Conservation (phyloP, 2,888 invertebrate species). For the Ischnura elegans region DNA sequence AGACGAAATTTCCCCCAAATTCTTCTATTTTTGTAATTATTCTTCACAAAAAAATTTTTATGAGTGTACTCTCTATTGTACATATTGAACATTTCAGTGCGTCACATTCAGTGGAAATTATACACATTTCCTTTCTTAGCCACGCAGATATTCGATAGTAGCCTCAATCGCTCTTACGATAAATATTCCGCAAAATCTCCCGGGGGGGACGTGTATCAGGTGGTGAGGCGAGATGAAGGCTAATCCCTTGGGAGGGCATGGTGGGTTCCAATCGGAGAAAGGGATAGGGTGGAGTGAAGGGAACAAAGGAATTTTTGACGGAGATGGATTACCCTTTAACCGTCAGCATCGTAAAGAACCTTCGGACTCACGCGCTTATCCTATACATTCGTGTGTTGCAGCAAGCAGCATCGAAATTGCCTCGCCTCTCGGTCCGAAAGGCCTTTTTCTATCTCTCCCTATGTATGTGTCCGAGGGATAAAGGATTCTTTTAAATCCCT, state of each 20-base stretch:
- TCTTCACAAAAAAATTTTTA: too few species aligned
- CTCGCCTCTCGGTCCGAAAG: background rate
- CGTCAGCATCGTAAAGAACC: background rate
- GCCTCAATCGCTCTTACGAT: background rate
- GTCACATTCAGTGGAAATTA: too few species aligned
- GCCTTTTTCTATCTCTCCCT: background rate
- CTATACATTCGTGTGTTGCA: background rate
- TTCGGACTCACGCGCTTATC: background rate
- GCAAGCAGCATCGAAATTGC: background rate
- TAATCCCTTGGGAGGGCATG: background rate
- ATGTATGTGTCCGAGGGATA: background rate
- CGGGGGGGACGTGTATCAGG: background rate
- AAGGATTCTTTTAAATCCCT: constrained; percentile 7
- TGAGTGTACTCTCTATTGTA: too few species aligned
- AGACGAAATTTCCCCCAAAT: too few species aligned
- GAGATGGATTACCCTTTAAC: constrained; percentile 15
- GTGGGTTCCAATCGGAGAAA: background rate
- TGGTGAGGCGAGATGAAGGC: background rate
- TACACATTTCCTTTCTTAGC: background rate
- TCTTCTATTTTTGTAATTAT: too few species aligned
- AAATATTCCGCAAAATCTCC: background rate
- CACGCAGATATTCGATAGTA: background rate
- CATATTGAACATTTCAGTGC: too few species aligned
- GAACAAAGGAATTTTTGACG: background rate
- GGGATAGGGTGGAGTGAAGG: background rate